Evolutionary conservation across 2,797 vertebrate genomes (phyloP), one percentile per base, ranked within the genome.

Genomic region (Macropus fuliginosus): DNA sequence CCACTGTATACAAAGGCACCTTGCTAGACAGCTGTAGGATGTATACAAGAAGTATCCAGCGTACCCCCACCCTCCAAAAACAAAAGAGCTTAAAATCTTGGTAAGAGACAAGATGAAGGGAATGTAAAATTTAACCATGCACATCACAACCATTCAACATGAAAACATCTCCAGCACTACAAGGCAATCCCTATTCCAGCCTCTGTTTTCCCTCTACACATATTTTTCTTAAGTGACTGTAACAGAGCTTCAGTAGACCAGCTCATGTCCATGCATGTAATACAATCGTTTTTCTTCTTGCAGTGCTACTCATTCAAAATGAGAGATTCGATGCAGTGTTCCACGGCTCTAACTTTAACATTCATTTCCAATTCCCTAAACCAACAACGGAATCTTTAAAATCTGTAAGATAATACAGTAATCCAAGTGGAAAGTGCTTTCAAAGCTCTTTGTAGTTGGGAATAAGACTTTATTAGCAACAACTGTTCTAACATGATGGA

Each of bases 391-490:
- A 97, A 98, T 97, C 95, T 98, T 98, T 98, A 98, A 98, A 98
- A 98, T 93, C 93, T 95, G 92, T 94, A 97, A 97, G 97, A 98
- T 95, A 98, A 98, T 98, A 97, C 66, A 97, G 96, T 94, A 97
- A 98, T 91, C 92, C 97, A 98, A 98, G 98, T 97, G 97, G 98
- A 98, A 99, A 98, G 98, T 90, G 93, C 95, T 96, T 98, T 98
- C 98, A 99, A 98, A 98, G 98, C 97, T 97, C 96, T 98, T 98
- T 94, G 55, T 98, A 97, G 98, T 96, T 98, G 97, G 96, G 97
- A 98, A 97, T 98, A 98, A 98, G 97, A 94, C 93, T 98, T 98
- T 98, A 97, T 98, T 97, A 98, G 98, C 95, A 98, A 98, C 98
- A 98, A 97, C 92, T 97, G 91, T 98, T 98, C 97, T 97, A 96